Percentiles rank a stretch among this genome's conserved stretches.
Conservation (phyloP, 2,113 vertebrate species). For the Vulpes ferrilata region DNA sequence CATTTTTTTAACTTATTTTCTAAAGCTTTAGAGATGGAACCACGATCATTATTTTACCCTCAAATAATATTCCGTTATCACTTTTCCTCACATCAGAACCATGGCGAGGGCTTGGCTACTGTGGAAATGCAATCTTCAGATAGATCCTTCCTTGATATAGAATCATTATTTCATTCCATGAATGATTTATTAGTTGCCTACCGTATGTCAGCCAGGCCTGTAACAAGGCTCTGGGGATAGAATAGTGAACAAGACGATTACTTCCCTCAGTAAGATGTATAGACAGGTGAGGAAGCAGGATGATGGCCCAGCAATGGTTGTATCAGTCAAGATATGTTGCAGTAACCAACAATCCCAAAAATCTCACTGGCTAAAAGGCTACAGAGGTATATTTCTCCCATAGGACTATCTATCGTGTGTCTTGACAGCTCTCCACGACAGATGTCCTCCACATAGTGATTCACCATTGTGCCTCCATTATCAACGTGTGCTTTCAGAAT, state of each 20-base stretch:
- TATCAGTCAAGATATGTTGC: background rate
- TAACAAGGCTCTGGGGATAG: conserved; percentile 73
- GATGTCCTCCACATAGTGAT: background rate
- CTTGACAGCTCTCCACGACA: background rate
- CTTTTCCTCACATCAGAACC: conserved; percentile 33
- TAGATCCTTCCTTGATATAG: conserved; percentile 42
- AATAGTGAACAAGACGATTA: conserved; percentile 46
- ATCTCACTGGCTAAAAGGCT: background rate
- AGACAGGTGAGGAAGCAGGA: conserved; percentile 9
- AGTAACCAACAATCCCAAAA: background rate
- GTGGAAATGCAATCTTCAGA: conserved; percentile 62
- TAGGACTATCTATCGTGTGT: background rate
- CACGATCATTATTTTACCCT: background rate
- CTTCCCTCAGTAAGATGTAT: background rate
- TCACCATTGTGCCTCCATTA: background rate
- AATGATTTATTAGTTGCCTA: conserved; percentile 69
- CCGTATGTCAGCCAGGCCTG: conserved; percentile 48
- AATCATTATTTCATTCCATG: conserved; percentile 61
- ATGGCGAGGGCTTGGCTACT: background rate
- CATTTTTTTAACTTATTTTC: conserved; percentile 25
- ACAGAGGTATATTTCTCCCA: background rate
- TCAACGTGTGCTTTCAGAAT: background rate
- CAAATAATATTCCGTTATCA: conserved; percentile 21
- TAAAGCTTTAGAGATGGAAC: conserved; percentile 8
- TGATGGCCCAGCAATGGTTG: background rate